phyloP scores from a whole-genome alignment of 2,888 invertebrate genomes.

The Zygothrica quintamaculata region DNA sequence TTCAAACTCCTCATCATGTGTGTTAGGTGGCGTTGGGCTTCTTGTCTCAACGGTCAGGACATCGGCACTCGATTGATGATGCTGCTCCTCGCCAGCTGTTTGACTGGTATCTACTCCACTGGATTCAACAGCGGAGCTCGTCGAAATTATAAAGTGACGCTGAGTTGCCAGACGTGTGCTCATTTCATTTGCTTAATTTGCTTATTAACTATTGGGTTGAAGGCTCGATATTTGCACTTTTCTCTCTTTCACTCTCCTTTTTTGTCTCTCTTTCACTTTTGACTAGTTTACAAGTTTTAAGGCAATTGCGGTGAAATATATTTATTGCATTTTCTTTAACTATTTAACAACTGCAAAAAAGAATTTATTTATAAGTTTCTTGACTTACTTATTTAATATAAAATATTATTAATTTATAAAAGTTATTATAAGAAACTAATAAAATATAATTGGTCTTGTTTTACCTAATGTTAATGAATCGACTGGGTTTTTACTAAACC shows the following conservation, averaged over 20 bases:
- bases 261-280: slow-evolving; percentile 1
- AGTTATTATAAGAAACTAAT: no score
- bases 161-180: slow-evolving; percentile 83
- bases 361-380: no score
- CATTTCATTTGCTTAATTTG: slow-evolving; percentile 73
- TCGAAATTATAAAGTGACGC: slow-evolving; percentile 83
- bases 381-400: no score
- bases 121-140: slow-evolving; percentile 57
- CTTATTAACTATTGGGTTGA: no score
- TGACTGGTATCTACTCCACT: slow-evolving; percentile 52
- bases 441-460: no score
- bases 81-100: slow-evolving; percentile 64
- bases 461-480: no score
- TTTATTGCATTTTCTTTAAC: slow-evolving; percentile 37
- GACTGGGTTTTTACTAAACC: no score
- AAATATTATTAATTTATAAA: no score
- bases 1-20: slow-evolving; percentile 64
- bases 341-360: slow-evolving; percentile 45
- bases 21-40: slow-evolving; percentile 40
- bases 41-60: slow-evolving; percentile 60
- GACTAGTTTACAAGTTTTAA: slow-evolving; percentile 44
- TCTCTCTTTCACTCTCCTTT: slow-evolving; percentile 17
- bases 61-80: slow-evolving; percentile 46
- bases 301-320: slow-evolving; percentile 69
- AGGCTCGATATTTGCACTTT: no score